Evolutionary conservation across 1,140 invertebrate species (phyloP), one percentile per base, ranked within the genome.

Genomic region (Hyposmocoma kahamanoa): DNA sequence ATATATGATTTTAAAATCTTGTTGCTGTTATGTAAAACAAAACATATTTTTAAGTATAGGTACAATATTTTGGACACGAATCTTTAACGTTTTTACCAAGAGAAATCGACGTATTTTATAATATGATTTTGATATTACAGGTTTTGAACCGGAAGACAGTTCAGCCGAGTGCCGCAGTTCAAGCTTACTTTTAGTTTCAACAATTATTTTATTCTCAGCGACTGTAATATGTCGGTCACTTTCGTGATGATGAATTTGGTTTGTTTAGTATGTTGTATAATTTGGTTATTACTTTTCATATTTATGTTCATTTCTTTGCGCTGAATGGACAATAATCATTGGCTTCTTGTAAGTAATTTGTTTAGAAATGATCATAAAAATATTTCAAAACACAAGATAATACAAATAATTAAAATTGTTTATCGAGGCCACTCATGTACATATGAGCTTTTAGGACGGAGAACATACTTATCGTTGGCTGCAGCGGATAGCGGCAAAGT

Each of bases 291-390:
- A 22, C 1, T 41, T 34, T 17, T 21, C n/a, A 30, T 45, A 36
- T 51, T 41, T 28, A 28, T 46, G 53, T 67, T 26, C 26, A n/a
- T 30, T 13, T 26, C 15, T n/a, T 5, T 53, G 41, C 53, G 63
- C 64, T 73, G 66, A 62, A 58, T 61, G 64, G 75, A 79, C 72
- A 79, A 74, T 76, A 74, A 75, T 36, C 15, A 11, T 32, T 47
- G 21, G 28, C 22, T n/a, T n/a, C n/a, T n/a, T n/a, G n/a, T n/a
- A n/a, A n/a, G 2, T 36, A 36, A 8, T 36, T 6, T 36, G 32
- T 36, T 26, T n/a, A 30, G 13, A 30, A 30, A 30, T 30, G 1
- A 13, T n/a, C 28, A 30, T 30, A 10, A 2, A 30, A 30, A 30
- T 30, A 30, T n/a, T 30, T n/a, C 2, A 30, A 30, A 30, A 30